Percentiles rank a stretch among this genome's conserved stretches.
Conservation (phyloP, 2,888 invertebrate species). For the Nomada goodeniana region DNA sequence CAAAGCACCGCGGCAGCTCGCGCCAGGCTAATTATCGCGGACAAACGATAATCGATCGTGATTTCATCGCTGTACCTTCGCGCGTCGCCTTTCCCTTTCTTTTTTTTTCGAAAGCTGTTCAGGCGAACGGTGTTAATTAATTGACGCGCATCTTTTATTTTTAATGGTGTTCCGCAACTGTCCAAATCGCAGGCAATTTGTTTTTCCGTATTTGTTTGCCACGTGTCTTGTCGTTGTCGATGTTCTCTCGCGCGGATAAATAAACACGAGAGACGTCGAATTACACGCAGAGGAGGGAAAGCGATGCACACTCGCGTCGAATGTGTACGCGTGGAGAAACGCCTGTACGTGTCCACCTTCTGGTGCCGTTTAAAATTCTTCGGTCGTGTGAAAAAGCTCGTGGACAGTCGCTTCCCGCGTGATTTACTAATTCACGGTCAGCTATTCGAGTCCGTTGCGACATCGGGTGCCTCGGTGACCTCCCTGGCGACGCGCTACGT, state of each 20-base stretch:
- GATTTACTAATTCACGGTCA: constrained; percentile 53
- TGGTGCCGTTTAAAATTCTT: constrained; percentile 35
- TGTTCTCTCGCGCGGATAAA: constrained; percentile 2
- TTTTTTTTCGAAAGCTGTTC: neutral
- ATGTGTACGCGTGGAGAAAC: neutral
- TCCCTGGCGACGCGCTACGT: neutral
- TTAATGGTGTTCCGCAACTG: too few relatives aligned
- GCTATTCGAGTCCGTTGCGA: constrained; percentile 24
- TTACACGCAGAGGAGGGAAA: neutral
- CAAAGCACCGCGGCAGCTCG: constrained; percentile 6
- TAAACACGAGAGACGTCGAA: neutral
- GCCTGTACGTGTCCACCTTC: neutral
- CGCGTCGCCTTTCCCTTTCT: neutral
- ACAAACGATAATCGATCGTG: constrained; percentile 27
- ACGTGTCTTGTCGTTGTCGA: neutral
- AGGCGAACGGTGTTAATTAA: neutral
- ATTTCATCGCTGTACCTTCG: neutral
- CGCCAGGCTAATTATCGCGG: constrained; percentile 16
- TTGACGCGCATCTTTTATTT: neutral
- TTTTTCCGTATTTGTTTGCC: too few relatives aligned
- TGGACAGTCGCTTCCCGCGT: constrained; percentile 50
- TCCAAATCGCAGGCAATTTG: too few relatives aligned
- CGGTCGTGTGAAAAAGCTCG: constrained; percentile 45
- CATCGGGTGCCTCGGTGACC: neutral
- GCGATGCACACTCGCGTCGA: constrained; percentile 9